These are phyloP conservation scores for Molanna angustata DNA, from an alignment of 2,888 invertebrate genomes.

Conservation along the genomic window DNA sequence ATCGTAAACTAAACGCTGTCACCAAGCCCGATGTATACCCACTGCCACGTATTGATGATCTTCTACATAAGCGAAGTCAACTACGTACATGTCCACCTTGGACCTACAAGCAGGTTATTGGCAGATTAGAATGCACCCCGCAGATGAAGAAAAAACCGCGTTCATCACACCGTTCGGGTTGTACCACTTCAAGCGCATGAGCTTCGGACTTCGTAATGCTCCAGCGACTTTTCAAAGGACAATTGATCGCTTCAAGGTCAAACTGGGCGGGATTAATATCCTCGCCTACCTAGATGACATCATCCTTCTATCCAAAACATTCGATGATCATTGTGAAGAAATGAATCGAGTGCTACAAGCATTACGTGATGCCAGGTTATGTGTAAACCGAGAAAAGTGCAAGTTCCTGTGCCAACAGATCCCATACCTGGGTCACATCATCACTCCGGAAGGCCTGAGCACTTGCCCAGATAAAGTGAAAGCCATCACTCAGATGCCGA, in stretches of 20 bases:
- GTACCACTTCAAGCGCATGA: constrained; percentile 38
- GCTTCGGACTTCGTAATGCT: constrained; percentile 38
- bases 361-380: constrained; percentile 32
- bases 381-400: constrained; percentile 35
- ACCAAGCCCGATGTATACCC: constrained; percentile 36
- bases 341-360: constrained; percentile 34
- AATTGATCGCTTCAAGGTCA: constrained; percentile 35
- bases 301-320: constrained; percentile 34
- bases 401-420: not conserved
- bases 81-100: constrained; percentile 37
- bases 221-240: constrained; percentile 37
- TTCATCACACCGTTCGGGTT: constrained; percentile 39
- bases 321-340: constrained; percentile 35
- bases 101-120: constrained; percentile 41
- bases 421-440: not conserved
- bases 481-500: not conserved
- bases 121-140: constrained; percentile 36
- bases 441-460: not conserved
- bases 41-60: constrained; percentile 41
- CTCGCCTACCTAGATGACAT: constrained; percentile 37
- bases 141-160: constrained; percentile 37
- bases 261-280: constrained; percentile 26
- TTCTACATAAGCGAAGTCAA: constrained; percentile 37
- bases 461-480: not conserved
- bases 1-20: constrained; percentile 28